Conservation (phyloP, 2,888 invertebrate genomes). For the Xanthorhoe spadicearia region DNA sequence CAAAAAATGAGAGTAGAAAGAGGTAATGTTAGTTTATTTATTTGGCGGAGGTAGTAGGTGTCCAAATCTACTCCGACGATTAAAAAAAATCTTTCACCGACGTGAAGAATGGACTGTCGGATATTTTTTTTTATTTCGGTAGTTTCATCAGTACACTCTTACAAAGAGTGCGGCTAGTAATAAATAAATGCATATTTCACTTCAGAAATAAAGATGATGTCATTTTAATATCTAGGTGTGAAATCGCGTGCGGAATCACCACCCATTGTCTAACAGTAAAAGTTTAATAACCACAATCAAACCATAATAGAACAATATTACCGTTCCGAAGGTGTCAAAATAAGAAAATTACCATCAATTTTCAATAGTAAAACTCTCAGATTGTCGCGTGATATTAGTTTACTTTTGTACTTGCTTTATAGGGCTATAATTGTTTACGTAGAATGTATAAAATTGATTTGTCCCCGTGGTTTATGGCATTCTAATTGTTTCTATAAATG, state of each 20-base stretch:
- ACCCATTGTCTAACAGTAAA: constrained; percentile 32
- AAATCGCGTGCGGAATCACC: constrained; percentile 30
- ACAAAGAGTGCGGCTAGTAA: too few relatives aligned
- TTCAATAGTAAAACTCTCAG: background rate
- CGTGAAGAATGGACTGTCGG: too few relatives aligned
- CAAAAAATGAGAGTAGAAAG: too few relatives aligned
- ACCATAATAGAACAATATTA: constrained; percentile 6
- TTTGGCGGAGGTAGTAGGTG: too few relatives aligned
- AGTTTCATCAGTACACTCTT: too few relatives aligned
- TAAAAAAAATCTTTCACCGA: too few relatives aligned
- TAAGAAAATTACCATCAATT: background rate
- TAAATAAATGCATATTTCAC: too few relatives aligned
- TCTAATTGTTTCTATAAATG: constrained; percentile 48
- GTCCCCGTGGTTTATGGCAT: constrained; percentile 48
- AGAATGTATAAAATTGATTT: constrained; percentile 53
- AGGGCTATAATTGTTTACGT: constrained; percentile 33
- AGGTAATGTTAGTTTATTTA: too few relatives aligned
- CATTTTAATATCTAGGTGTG: background rate
- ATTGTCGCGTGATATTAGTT: constrained; percentile 12
- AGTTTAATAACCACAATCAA: constrained; percentile 21
- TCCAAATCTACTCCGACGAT: too few relatives aligned
- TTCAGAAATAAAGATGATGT: background rate
- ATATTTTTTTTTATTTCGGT: too few relatives aligned
- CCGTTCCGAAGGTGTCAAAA: constrained; percentile 6
- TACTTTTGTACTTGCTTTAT: constrained; percentile 39